These are phyloP conservation scores for Seriola rivoliana DNA, from an alignment of 2,113 vertebrate species.

Conservation along the genomic window DNA sequence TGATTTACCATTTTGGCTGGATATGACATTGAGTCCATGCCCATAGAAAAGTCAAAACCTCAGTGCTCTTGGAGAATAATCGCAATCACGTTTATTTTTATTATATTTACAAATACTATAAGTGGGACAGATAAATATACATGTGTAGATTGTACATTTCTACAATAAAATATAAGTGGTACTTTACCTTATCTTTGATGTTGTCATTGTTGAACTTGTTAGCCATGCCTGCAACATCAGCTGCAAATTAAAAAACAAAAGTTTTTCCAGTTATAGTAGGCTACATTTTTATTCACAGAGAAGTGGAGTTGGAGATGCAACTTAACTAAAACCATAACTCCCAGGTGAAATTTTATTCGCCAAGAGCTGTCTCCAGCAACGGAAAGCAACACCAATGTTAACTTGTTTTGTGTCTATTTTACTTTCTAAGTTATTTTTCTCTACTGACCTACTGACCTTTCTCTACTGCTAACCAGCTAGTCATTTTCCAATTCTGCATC, in stretches of 20 bases:
- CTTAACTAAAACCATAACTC: no score
- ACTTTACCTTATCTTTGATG: slow-evolving; percentile 82
- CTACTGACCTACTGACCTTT: no score
- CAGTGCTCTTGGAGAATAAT: neutral
- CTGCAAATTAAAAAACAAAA: slow-evolving; percentile 63
- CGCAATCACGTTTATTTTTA: neutral
- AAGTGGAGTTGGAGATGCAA: neutral
- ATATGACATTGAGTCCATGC: neutral
- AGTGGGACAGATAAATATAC: neutral
- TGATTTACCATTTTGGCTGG: neutral
- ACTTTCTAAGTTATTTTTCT: no score
- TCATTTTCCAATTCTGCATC: no score
- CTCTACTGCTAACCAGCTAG: no score
- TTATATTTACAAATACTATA: neutral
- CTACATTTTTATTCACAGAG: neutral
- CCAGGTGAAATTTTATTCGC: no score
- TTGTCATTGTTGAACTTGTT: slow-evolving; percentile 84
- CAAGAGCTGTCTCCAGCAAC: no score
- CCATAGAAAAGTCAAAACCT: neutral
- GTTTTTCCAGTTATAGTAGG: neutral
- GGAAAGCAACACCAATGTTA: no score
- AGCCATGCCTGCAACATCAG: slow-evolving; percentile 75
- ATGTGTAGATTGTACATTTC: neutral
- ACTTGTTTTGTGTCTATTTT: no score
- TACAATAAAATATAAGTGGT: neutral